Evolutionary conservation across 1,140 invertebrate species (phyloP), one percentile per base, ranked within the genome.

Genomic region (Galleria mellonella): DNA sequence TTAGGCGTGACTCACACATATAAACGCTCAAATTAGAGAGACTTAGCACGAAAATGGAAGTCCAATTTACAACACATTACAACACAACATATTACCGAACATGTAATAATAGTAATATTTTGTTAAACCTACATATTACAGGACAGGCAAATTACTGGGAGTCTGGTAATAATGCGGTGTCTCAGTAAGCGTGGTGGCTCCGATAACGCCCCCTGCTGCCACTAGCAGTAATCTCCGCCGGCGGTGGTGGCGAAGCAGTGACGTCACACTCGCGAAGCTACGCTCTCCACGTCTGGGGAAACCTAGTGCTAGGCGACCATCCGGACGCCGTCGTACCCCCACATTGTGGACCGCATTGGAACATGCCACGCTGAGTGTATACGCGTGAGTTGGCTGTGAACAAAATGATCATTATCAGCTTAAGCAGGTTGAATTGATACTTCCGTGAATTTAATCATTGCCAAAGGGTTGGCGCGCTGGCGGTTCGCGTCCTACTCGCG

Each of bases 321-420:
- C 83, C 2, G 69, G 49, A 0, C 83, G 62, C 1, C 71, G 53
- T 0, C 83, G 60, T 0, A 84, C 73, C 2, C 85, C 82, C 0
- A 87, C 83, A 51, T 87, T 87, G 45, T 85, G 81, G 12, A 86
- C 79, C n/a, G 62, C 54, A 30, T 61, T 69, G n/a, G 67, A 43
- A 44, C 81, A 87, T 0, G 75, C 59, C 2, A 87, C 74, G 9
- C 69, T 82, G 0, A 87, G 53, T 0, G 84, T 86, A 53, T 86
- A 87, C 0, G 78, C 81, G 49, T 86, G 82, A 55, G 64, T 70
- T 8, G 74, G 53, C 83, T 86, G 68, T 1, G 74, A 68, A 53
- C 10, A 43, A 7, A 29, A 40, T 40, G 6, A 6, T 23, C 2
- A 23, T 23, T 3, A 23, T n/a, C n/a, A n/a, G n/a, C n/a, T n/a